Evolutionary conservation across 2,888 invertebrate genomes (phyloP).

Genomic region (Plebejus argus): DNA sequence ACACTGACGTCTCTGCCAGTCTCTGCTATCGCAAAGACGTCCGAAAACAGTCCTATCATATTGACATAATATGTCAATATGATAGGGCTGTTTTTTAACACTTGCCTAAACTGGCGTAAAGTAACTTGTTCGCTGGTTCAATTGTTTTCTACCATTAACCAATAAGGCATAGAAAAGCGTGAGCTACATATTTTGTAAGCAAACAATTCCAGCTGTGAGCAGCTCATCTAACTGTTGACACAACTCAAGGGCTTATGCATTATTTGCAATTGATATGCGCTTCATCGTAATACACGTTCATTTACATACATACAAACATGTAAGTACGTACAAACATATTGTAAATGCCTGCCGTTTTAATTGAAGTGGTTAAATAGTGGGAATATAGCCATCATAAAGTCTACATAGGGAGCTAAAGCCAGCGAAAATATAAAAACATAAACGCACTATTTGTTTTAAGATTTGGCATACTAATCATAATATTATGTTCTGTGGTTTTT

Average conservation of each 20-base stretch:
- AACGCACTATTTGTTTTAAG: too few species aligned
- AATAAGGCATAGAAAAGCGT: background rate
- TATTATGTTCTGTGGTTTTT: too few species aligned
- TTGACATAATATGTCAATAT: too few species aligned
- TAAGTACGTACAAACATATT: background rate
- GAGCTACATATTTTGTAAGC: background rate
- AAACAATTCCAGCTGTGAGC: slow-evolving; percentile 2
- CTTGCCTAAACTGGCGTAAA: too few species aligned
- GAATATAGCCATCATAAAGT: background rate
- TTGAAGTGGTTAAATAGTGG: background rate
- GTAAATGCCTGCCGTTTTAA: background rate
- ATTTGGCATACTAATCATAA: too few species aligned
- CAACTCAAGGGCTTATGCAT: slow-evolving; percentile 24
- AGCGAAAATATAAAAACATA: too few species aligned
- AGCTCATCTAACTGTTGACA: background rate
- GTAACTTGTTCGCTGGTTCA: too few species aligned
- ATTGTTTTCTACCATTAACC: background rate
- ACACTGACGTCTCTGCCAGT: too few species aligned
- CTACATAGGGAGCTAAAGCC: too few species aligned
- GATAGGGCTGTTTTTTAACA: too few species aligned
- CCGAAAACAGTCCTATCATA: too few species aligned
- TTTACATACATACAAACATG: background rate
- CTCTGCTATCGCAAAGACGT: too few species aligned
- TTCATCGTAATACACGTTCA: background rate
- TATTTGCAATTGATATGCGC: slow-evolving; percentile 29